Conservation (phyloP, 2,888 invertebrate species). For the Xiphydria camelus region DNA sequence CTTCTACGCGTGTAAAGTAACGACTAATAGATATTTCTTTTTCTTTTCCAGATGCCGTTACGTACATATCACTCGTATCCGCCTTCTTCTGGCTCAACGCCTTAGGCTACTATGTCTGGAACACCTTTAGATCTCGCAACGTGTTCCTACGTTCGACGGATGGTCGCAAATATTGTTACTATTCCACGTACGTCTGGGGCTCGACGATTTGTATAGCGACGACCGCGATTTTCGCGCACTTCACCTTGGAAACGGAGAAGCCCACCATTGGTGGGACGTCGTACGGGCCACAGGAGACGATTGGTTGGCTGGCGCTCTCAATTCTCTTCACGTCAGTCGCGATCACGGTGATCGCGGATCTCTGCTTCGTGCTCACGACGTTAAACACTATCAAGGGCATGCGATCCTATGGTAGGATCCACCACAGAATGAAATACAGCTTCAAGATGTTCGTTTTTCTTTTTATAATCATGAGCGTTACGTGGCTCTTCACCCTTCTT, state of each 20-base stretch:
- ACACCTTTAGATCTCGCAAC: slow-evolving; percentile 83
- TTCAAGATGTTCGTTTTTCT: slow-evolving; percentile 79
- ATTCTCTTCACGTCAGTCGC: slow-evolving; percentile 83
- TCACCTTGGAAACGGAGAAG: slow-evolving; percentile 72
- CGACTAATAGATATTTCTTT: slow-evolving; percentile 16
- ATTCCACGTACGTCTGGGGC: slow-evolving; percentile 80
- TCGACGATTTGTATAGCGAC: slow-evolving; percentile 72
- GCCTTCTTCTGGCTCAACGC: slow-evolving; percentile 88
- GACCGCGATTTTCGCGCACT: slow-evolving; percentile 80
- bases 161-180: slow-evolving; percentile 84
- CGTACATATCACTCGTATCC: slow-evolving; percentile 75
- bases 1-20: too few species aligned
- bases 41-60: slow-evolving; percentile 70
- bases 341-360: slow-evolving; percentile 75
- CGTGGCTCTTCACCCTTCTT: slow-evolving; percentile 77
- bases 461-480: slow-evolving; percentile 72
- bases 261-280: slow-evolving; percentile 51
- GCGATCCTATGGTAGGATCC: slow-evolving; percentile 83
- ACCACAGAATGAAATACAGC: slow-evolving; percentile 83
- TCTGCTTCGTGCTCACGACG: slow-evolving; percentile 81
- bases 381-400: slow-evolving; percentile 77
- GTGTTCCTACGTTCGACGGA: slow-evolving; percentile 84
- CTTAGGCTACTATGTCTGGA: slow-evolving; percentile 86
- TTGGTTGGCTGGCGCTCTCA: slow-evolving; percentile 80
- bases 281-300: slow-evolving; percentile 70